Evolutionary conservation across 2,888 invertebrate species (phyloP), one percentile per base, ranked within the genome.

Genomic region (Ethmia dodecea): DNA sequence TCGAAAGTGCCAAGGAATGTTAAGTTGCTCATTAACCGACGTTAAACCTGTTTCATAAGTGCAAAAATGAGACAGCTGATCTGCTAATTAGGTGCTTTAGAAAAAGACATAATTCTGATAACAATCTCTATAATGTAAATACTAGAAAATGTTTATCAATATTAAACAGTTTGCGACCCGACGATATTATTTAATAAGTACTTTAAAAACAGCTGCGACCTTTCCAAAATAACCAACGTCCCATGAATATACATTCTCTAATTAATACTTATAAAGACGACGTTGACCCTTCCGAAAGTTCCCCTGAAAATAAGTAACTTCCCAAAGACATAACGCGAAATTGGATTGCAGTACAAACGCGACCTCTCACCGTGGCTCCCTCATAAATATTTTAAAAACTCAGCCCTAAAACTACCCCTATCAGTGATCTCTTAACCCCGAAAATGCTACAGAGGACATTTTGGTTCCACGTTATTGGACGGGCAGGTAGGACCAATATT

Each of bases 321-420:
- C 74, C 83, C 71, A 69, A 81, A 80, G 72, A 74, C 81, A 84
- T 86, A 84, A 86, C 74, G 71, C 69, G 78, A 84, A 86, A 86
- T 86, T 86, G 86, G 84, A 86, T 86, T 78, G 80, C 76, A 57
- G 67, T 54, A 62, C 64, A 59, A 69, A 73, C 59, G 61, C 61
- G 66, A 62, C 69, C 68, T 71, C 62, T 72, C n/a, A 64, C 64
- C 62, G 68, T 61, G 58, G 57, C 65, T 66, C 72, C 26, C 26
- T 80, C 80, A 77, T 86, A 86, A 86, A 84, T 86, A 86, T 83
- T 84, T 83, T 77, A 86, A 86, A 83, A 78, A 79, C 61, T 65
- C 66, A 61, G 63, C 64, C 54, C 52, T 46, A 51, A 50, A 61
- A 75, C 68, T 78, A 77, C 73, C 71, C 69, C 62, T 75, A 79